Conservation (phyloP, 1,140 invertebrate genomes). For the Drosophila mayri region DNA sequence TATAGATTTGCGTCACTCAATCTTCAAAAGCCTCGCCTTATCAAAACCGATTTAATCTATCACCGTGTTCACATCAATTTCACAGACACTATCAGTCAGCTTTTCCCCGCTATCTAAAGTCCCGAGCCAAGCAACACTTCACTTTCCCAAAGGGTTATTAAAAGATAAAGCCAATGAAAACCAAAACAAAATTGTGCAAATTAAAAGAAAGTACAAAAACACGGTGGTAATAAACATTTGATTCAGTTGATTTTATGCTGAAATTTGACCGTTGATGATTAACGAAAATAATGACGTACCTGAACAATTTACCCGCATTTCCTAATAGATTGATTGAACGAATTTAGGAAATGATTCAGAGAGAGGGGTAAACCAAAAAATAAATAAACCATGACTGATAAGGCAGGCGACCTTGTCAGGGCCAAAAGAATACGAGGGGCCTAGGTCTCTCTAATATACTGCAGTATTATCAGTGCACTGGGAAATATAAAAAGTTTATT, state of each 20-base stretch:
- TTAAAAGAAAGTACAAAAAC: background rate
- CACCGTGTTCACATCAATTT: slow-evolving; percentile 6
- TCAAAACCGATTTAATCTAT: slow-evolving; percentile 22
- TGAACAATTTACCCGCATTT: background rate
- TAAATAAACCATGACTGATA: slow-evolving; percentile 70
- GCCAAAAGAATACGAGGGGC: slow-evolving; percentile 22
- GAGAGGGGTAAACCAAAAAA: background rate
- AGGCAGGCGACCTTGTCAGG: slow-evolving; percentile 65
- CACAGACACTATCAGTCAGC: slow-evolving; percentile 16
- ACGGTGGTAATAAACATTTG: background rate
- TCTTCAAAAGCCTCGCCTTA: background rate
- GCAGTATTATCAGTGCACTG: slow-evolving; percentile 30
- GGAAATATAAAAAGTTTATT: background rate
- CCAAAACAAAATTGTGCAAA: slow-evolving; percentile 22
- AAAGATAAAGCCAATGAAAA: slow-evolving; percentile 25
- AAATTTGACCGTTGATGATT: slow-evolving; percentile 10
- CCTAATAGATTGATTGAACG: slow-evolving; percentile 1
- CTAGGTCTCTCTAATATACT: slow-evolving; percentile 3
- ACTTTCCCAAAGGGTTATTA: background rate
- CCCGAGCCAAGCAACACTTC: slow-evolving; percentile 4
- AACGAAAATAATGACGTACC: slow-evolving; percentile 6
- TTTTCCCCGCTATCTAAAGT: slow-evolving; percentile 26
- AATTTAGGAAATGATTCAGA: slow-evolving; percentile 58
- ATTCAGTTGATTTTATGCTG: slow-evolving; percentile 1
- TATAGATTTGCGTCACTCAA: slow-evolving; percentile 27